These are phyloP conservation scores for Drosophila rubida DNA, from an alignment of 2,888 invertebrate genomes.

Conservation along the genomic window DNA sequence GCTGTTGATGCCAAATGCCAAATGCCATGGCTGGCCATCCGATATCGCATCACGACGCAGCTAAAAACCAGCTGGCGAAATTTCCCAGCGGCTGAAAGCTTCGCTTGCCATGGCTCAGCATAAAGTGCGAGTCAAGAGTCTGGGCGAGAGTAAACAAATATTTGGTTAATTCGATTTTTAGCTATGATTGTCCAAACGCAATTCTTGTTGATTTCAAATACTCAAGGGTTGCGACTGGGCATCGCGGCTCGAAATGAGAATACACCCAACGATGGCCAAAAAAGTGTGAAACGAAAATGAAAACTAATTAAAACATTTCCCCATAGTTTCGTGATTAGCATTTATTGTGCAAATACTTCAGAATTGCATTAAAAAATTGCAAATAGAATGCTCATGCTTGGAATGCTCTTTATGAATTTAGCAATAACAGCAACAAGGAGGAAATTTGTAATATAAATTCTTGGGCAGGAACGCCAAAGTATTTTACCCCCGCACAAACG, in stretches of 20 bases:
- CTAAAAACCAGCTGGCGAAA: slow-evolving; percentile 35
- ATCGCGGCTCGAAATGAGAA: slow-evolving; percentile 85
- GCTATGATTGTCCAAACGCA: slow-evolving; percentile 86
- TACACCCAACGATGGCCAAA: slow-evolving; percentile 47
- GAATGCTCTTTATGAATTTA: slow-evolving; percentile 3
- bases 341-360: slow-evolving; percentile 14
- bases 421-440: background rate
- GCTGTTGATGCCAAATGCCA: slow-evolving; percentile 21
- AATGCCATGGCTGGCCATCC: slow-evolving; percentile 31
- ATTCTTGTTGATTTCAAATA: slow-evolving; percentile 85
- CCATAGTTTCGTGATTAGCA: slow-evolving; percentile 24
- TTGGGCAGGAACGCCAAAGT: background rate
- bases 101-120: slow-evolving; percentile 11
- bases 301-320: slow-evolving; percentile 34
- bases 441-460: slow-evolving; percentile 7
- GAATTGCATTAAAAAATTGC: background rate
- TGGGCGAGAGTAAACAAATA: slow-evolving; percentile 26
- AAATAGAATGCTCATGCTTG: slow-evolving; percentile 14
- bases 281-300: slow-evolving; percentile 8
- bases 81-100: slow-evolving; percentile 49
- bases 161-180: slow-evolving; percentile 84
- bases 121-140: background rate
- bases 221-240: slow-evolving; percentile 85
- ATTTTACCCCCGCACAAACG: background rate
- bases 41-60: slow-evolving; percentile 29